Conservation (phyloP, 2,113 vertebrate genomes). For the Lanius ludovicianus region DNA sequence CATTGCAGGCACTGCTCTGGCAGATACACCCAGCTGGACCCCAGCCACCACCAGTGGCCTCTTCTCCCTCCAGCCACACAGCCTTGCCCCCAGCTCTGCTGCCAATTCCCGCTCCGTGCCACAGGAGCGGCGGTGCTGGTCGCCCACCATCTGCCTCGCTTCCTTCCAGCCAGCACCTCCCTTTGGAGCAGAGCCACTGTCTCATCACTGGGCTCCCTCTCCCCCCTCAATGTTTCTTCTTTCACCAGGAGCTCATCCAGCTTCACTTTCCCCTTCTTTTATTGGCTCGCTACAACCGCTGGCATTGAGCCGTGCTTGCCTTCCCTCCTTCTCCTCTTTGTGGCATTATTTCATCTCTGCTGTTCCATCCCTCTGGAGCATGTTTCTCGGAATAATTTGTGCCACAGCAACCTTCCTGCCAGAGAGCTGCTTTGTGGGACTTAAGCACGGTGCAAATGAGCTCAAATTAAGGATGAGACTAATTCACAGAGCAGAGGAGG, state of each 20-base stretch:
- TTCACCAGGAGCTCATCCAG: background rate
- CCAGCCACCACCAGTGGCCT: accelerated
- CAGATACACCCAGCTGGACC: background rate
- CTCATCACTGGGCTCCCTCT: background rate
- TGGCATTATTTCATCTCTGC: background rate
- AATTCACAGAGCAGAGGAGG: background rate
- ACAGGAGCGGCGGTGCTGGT: accelerated
- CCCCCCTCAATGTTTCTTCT: background rate
- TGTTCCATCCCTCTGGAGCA: background rate
- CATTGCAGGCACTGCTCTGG: background rate
- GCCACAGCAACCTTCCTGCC: background rate
- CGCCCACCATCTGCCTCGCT: background rate
- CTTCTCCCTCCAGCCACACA: background rate
- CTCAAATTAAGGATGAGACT: background rate
- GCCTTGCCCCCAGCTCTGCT: background rate
- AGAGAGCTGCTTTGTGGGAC: background rate
- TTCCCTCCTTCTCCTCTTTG: background rate
- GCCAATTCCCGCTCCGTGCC: background rate
- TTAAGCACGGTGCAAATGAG: accelerated
- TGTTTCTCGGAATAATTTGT: background rate
- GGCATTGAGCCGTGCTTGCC: accelerated
- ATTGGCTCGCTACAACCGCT: background rate
- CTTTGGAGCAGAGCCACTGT: background rate
- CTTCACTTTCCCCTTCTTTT: background rate
- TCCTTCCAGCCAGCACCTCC: background rate